Base-by-base conservation (phyloP, 2,888 invertebrate genomes). In the Campoplex capitator region DNA sequence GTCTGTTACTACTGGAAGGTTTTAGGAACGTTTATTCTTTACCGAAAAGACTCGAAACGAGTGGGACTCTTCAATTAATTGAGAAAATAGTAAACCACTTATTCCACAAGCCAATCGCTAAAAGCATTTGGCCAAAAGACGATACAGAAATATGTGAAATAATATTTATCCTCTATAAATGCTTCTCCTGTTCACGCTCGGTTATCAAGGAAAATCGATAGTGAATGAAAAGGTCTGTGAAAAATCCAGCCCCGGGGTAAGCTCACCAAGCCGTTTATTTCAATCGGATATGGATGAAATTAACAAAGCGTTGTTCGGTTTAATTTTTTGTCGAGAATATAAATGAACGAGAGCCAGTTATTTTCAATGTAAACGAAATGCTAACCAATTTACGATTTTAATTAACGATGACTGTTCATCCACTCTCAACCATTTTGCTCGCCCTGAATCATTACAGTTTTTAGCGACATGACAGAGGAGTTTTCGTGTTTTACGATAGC, bases 261-360 rank as follows among this genome's bases (percentile, higher is more conserved):
- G 16, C 51, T 18, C 18, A 18, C 51, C 7, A 6, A 51, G 51
- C 51, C 18, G 18, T 51, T 51, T 48, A n/a, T 38, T 48, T 28
- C 23, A 48, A 45, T 70, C 42, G 42, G 23, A 45, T 45, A 28
- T 16, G 23, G 23, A 70, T 45, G 48, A 23, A 48, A 23, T 16
- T 48, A 45, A 45, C 23, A 45, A 70, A 48, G n/a, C 68, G 68
- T 8, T 68, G 11, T 28, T 65, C 32, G 16, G 32, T 35, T 35
- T 4, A 32, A 35, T 8, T 65, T 35, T 35, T 7, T 35, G 35
- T 6, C 11, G 18, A 65, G 7, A 45, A 1, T 35, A 65, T 35
- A 35, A 35, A 18, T 18, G 65, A 65, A 35, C 65, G 28, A 65
- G 65, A 65, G 65, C 65, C 65, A 65, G 38, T 42, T 16, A 68